Percentiles rank a stretch among this genome's conserved stretches.
phyloP scores from a whole-genome alignment of 2,888 invertebrate genomes.

The Philaethria dido region DNA sequence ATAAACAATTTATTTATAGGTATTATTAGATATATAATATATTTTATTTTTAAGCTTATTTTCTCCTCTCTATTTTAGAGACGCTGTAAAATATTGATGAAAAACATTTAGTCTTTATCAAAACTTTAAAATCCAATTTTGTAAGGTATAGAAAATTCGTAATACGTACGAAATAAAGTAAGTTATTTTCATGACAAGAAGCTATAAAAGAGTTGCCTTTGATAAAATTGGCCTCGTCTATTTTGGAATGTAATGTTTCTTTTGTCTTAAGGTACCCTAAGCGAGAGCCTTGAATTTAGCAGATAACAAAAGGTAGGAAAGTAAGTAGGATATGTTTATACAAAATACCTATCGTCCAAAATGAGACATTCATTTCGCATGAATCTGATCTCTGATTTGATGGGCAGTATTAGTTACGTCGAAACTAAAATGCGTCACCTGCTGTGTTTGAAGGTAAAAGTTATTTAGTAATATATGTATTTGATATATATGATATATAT shows the following conservation, averaged over 20 bases:
- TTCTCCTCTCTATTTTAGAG: background rate
- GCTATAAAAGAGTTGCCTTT: conserved; percentile 18
- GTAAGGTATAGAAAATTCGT: background rate
- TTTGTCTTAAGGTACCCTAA: conserved; percentile 18
- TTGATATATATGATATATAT: background rate
- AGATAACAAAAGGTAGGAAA: conserved; percentile 20
- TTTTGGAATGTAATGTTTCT: conserved; percentile 22
- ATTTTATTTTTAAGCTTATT: background rate
- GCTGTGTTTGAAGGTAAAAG: no score
- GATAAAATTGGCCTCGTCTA: conserved; percentile 28
- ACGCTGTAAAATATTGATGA: no score
- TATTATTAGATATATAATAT: background rate
- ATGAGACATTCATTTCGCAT: no score
- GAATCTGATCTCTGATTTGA: no score
- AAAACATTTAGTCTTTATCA: background rate
- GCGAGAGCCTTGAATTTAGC: conserved; percentile 14
- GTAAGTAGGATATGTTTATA: no score
- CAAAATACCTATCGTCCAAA: background rate
- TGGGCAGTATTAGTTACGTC: no score
- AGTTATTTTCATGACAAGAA: conserved; percentile 27
- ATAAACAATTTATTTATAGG: background rate
- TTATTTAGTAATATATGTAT: background rate
- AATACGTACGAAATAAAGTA: background rate
- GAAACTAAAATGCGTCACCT: background rate
- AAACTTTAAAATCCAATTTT: background rate